phyloP scores from a whole-genome alignment of 2,113 vertebrate genomes.

The Todiramphus chloris region DNA sequence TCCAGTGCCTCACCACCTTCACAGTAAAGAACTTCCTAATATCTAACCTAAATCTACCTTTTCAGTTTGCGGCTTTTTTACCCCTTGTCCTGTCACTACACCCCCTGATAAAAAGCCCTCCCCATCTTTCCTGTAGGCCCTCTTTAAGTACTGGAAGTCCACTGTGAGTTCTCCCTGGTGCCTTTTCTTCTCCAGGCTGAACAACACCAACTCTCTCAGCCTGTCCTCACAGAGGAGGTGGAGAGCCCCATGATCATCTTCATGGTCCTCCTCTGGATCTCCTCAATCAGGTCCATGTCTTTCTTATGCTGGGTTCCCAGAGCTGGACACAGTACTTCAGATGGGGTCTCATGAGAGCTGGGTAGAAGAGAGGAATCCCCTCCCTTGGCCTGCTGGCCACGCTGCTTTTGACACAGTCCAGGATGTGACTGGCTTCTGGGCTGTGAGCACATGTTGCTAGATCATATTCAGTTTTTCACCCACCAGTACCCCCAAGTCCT shows the following conservation, averaged over 20 bases:
- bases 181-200: background rate
- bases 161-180: background rate
- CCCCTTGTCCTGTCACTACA: background rate
- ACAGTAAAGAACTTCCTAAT: background rate
- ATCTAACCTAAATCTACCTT: background rate
- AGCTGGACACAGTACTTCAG: background rate
- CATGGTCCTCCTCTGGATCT: background rate
- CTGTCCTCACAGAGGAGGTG: background rate
- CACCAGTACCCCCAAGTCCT: no score
- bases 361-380: background rate
- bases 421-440: no score
- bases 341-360: background rate
- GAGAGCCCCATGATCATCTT: background rate
- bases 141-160: background rate
- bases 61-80: background rate
- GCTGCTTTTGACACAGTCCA: background rate
- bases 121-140: background rate
- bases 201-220: background rate
- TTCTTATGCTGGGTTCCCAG: background rate
- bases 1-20: background rate
- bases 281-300: background rate
- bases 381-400: background rate
- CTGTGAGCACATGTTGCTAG: no score
- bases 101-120: background rate
- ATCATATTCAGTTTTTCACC: no score